Percentiles rank a stretch among this genome's conserved stretches.
Evolutionary conservation across 2,113 vertebrate species (phyloP).

Genomic region (Embiotoca jacksoni): DNA sequence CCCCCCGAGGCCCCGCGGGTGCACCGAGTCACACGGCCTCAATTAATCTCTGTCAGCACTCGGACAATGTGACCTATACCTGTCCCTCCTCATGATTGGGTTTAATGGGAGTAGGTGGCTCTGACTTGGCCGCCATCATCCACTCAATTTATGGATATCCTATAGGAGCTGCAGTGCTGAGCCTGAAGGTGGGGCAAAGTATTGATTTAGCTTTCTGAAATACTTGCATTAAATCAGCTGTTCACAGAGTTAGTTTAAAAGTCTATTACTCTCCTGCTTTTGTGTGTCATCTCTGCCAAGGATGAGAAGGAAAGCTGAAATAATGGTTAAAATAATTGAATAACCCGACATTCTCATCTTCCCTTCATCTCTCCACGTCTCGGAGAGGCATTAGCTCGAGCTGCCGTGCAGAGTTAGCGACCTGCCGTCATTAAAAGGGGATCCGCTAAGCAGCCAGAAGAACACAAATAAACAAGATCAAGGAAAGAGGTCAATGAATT

Average conservation of each 20-base stretch:
- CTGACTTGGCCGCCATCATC: conserved; percentile 55
- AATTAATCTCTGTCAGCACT: conserved; percentile 76
- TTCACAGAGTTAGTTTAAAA: conserved; percentile 59
- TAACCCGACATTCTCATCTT: conserved; percentile 14
- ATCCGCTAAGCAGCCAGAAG: conserved; percentile 16
- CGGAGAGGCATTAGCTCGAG: conserved; percentile 30
- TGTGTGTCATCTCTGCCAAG: neutral
- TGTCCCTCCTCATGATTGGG: conserved; percentile 67
- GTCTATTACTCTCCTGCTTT: conserved; percentile 49
- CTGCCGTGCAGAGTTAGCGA: conserved; percentile 5
- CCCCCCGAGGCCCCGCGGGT: conserved; percentile 15
- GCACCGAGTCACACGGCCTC: conserved; percentile 59
- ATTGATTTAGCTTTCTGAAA: conserved; percentile 61
- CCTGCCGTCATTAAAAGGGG: conserved; percentile 16
- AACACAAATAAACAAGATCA: conserved; percentile 65
- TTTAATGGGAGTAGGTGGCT: conserved; percentile 63
- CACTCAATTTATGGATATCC: conserved; percentile 76
- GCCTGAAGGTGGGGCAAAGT: conserved; percentile 43
- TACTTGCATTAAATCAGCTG: conserved; percentile 60
- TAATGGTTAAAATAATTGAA: conserved; percentile 56
- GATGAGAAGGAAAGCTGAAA: conserved; percentile 46
- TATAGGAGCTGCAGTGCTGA: conserved; percentile 47
- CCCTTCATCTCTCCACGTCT: conserved; percentile 3
- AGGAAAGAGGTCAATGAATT: conserved; percentile 68
- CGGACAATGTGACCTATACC: conserved; percentile 74